phyloP scores from a whole-genome alignment of 2,797 vertebrate genomes.

The Otolemur crassicaudatus region DNA sequence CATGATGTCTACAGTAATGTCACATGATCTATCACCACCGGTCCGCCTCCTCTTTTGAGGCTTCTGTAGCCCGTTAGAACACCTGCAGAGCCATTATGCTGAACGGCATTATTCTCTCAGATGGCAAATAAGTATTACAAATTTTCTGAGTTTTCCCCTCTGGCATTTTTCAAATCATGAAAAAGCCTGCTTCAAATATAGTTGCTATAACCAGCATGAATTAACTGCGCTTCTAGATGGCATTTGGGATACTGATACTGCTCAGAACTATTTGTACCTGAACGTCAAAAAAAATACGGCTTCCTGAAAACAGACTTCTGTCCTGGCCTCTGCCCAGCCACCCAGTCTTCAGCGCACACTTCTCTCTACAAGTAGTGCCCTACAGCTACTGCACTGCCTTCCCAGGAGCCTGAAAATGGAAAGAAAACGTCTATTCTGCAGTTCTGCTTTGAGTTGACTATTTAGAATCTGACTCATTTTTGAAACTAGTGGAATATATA shows the following conservation, averaged over 20 bases:
- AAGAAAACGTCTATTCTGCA: neutral
- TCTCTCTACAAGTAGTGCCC: neutral
- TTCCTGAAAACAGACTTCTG: neutral
- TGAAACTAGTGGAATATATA: neutral
- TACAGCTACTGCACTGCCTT: neutral
- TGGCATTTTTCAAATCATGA: constrained; percentile 4
- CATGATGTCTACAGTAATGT: neutral
- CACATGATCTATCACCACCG: neutral
- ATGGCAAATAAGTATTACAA: constrained; percentile 10
- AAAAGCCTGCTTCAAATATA: constrained; percentile 30
- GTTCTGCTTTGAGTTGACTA: neutral
- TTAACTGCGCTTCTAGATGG: neutral
- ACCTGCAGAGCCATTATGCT: neutral
- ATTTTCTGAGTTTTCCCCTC: neutral
- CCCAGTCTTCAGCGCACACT: neutral
- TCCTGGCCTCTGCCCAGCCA: neutral
- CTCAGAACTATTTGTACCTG: neutral
- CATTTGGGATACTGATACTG: neutral
- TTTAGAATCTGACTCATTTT: constrained; percentile 38
- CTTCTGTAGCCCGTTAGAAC: neutral
- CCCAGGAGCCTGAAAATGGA: neutral
- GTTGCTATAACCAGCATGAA: constrained; percentile 6
- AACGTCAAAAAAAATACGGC: neutral
- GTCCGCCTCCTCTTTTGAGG: neutral
- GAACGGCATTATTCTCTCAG: neutral